phyloP scores from a whole-genome alignment of 2,113 vertebrate species.

The Vulpes ferrilata region DNA sequence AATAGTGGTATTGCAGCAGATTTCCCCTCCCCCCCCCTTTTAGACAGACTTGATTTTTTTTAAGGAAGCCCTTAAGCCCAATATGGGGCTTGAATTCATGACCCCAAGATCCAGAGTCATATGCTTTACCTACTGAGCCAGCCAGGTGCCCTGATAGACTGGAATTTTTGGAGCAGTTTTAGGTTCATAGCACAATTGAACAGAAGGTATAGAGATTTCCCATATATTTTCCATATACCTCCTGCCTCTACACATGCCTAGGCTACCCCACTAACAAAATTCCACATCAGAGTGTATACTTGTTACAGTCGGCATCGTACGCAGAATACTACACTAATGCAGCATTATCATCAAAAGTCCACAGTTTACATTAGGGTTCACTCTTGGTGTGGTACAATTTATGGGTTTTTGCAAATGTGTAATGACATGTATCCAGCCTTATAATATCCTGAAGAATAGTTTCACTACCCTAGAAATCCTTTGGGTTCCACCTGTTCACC shows the following conservation, averaged over 20 bases:
- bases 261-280: too few species aligned
- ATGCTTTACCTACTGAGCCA: neutral
- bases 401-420: constrained; percentile 19
- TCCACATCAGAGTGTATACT: neutral
- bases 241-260: too few species aligned
- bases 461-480: neutral
- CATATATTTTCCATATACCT: neutral
- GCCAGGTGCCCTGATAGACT: neutral
- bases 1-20: neutral
- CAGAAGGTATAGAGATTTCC: neutral
- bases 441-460: neutral
- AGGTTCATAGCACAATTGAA: neutral
- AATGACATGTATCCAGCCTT: neutral
- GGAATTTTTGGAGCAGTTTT: constrained; percentile 21
- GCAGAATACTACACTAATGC: neutral
- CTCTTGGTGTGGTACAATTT: neutral
- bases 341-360: neutral
- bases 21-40: neutral
- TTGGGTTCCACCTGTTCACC: neutral
- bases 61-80: neutral
- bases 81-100: neutral
- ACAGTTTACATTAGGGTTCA: neutral
- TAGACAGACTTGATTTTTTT: neutral
- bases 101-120: neutral
- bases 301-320: neutral